Percentiles rank a stretch among this genome's conserved stretches.
These are phyloP conservation scores for Pogona vitticeps DNA, from an alignment of 2,113 vertebrate species.

Conservation along the genomic window DNA sequence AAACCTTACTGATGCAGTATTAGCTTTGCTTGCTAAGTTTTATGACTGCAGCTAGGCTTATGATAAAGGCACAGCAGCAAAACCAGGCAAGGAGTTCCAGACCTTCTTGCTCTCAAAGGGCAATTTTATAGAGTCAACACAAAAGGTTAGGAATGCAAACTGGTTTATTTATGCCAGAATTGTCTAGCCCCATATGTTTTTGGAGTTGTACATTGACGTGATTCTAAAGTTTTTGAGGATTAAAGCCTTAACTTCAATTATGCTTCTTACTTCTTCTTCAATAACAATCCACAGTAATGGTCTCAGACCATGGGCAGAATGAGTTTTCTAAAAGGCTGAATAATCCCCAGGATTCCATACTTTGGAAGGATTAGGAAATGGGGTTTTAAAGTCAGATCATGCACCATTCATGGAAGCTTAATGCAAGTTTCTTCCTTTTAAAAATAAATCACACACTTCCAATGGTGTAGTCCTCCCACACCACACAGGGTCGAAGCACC, in stretches of 20 bases:
- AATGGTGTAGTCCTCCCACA: too few relatives aligned
- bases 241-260: background rate
- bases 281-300: background rate
- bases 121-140: background rate
- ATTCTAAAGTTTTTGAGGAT: background rate
- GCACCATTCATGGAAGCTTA: too few relatives aligned
- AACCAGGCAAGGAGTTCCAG: too few relatives aligned
- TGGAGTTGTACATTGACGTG: background rate
- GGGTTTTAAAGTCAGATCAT: too few relatives aligned
- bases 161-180: background rate
- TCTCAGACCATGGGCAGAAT: background rate
- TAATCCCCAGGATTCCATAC: too few relatives aligned
- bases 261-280: background rate
- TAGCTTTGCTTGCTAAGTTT: background rate
- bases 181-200: background rate
- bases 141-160: background rate
- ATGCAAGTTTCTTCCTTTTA: too few relatives aligned
- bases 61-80: background rate
- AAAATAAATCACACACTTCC: too few relatives aligned
- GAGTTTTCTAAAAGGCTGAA: too few relatives aligned
- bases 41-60: background rate
- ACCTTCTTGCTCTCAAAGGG: background rate
- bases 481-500: too few relatives aligned
- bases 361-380: too few relatives aligned
- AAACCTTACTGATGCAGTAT: background rate